Percentiles rank a stretch among this genome's conserved stretches.
phyloP scores from a whole-genome alignment of 2,113 vertebrate species.

The Zosterops pallidus region DNA sequence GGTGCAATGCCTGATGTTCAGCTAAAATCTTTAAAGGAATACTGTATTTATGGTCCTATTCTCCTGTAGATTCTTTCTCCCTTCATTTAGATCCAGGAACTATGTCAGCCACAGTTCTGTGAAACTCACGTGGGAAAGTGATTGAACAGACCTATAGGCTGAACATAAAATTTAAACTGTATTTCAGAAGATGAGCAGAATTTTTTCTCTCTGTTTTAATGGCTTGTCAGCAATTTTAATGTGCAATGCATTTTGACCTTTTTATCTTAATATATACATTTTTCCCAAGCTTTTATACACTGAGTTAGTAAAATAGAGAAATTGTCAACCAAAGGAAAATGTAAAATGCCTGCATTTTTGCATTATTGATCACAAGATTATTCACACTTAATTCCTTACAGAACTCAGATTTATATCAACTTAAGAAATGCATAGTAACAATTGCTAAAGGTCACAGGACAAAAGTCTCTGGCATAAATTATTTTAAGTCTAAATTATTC shows the following conservation, averaged over 20 bases:
- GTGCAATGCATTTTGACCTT: not conserved
- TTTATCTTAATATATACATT: not conserved
- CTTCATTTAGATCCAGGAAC: not conserved
- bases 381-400: not conserved
- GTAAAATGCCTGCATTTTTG: not conserved
- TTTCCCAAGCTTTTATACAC: not conserved
- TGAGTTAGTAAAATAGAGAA: not conserved
- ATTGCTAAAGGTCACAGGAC: not conserved
- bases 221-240: not conserved
- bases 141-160: not conserved
- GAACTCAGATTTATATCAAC: not conserved
- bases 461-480: not conserved
- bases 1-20: slow-evolving; percentile 51
- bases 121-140: not conserved
- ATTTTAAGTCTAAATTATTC: not conserved
- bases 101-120: not conserved
- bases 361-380: not conserved
- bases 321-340: not conserved
- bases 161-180: slow-evolving; percentile 33
- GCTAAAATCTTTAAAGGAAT: slow-evolving; percentile 47
- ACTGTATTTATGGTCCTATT: slow-evolving; percentile 19
- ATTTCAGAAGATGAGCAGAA: slow-evolving; percentile 3
- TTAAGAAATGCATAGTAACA: not conserved
- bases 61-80: not conserved
- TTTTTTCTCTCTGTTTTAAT: not conserved